Base-by-base conservation (phyloP, 2,797 vertebrate genomes). In the Enteromius paludinosus region DNA sequence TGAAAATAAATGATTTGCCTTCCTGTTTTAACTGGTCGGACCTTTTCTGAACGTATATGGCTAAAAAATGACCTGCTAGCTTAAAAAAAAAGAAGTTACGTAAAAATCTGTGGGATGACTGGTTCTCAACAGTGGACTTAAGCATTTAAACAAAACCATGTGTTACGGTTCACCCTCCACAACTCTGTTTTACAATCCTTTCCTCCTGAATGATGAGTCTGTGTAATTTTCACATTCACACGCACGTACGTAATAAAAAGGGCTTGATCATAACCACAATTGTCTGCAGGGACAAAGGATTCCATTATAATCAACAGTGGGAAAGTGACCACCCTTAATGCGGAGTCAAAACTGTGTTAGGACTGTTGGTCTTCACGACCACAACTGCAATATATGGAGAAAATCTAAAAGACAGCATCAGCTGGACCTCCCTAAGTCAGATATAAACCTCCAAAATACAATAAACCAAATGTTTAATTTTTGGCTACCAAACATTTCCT, bases 141-240 rank as follows among this genome's bases (percentile, higher is more conserved):
- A 70, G 49, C 41, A 35, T 88, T 82, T 86, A 87, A 87, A 86
- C 89, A 81, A 87, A 91, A 90, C 83, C 88, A 87, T 80, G 87
- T 86, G 91, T 88, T 86, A 17, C n/a, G 25, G 14, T 74, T 59
- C 89, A 90, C 35, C 54, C 88, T 89, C 87, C 89, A 89, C 77
- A 79, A 87, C 82, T 84, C 87, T 87, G 83, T 91, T 82, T 85
- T 81, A 74, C 54, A 70, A 59, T 71, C 33, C 33, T 66, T 74
- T 35, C 25, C 59, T 33, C 47, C 52, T 38, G 62, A 45, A 70
- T 7, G 65, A 73, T 41, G 65, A 76, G 79, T 33, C 49, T 25
- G 43, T 12, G 45, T 62, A 70, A 91, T 92, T 90, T 91, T 92
- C 87, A 89, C 90, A 85, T 91, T 90, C 90, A 86, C 84, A 88